Evolutionary conservation across 1,140 invertebrate genomes (phyloP).

Genomic region (Chlorops oryzae): DNA sequence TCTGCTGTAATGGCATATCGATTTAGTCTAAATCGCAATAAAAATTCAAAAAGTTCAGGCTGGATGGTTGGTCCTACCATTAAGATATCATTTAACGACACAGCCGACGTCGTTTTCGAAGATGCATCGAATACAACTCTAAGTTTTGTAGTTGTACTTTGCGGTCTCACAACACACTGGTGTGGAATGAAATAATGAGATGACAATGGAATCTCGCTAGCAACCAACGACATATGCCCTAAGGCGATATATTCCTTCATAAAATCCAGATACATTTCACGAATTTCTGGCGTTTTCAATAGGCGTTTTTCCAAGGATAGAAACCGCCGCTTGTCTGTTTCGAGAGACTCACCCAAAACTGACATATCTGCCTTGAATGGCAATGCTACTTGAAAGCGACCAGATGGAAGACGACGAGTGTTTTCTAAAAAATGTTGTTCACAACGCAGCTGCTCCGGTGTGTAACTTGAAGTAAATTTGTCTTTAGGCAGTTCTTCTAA

Average conservation of each 20-base stretch:
- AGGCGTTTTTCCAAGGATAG: conserved; percentile 31
- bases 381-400: conserved; percentile 20
- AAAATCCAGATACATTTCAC: conserved; percentile 17
- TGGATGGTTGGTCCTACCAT: conserved; percentile 16
- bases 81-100: conserved; percentile 20
- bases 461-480: no score
- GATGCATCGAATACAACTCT: conserved; percentile 10
- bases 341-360: conserved; percentile 31
- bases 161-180: conserved; percentile 15
- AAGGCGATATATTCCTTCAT: conserved; percentile 39
- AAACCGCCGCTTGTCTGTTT: conserved; percentile 27
- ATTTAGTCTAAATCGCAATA: conserved; percentile 44
- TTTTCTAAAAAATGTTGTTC: conserved; percentile 7
- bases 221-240: conserved; percentile 38
- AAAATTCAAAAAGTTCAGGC: conserved; percentile 25
- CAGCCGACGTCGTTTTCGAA: conserved; percentile 6
- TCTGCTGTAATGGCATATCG: conserved; percentile 20
- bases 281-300: conserved; percentile 19
- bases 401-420: conserved; percentile 4
- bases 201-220: conserved; percentile 18
- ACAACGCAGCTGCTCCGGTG: conserved; percentile 21
- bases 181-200: conserved; percentile 25
- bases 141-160: conserved; percentile 19
- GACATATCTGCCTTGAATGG: conserved; percentile 17
- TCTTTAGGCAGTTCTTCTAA: conserved; percentile 32